Base-by-base conservation (phyloP, 64 coral and sea anemone genomes). In the Stichodactyla helianthus region DNA sequence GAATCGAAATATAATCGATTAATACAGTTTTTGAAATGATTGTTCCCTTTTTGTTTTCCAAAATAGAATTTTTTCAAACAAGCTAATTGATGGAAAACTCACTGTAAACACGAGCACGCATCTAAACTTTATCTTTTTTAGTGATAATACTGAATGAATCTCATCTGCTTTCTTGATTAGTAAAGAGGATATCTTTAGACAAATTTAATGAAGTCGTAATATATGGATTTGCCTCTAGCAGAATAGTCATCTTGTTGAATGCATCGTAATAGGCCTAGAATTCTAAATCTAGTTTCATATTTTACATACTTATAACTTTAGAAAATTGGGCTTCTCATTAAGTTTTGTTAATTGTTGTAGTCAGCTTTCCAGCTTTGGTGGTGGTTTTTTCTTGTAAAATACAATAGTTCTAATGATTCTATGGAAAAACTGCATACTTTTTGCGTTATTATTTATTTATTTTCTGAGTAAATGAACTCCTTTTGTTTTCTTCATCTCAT, bases 121-220 rank as follows among this genome's bases (percentile, higher is more conserved):
- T 74, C 9, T 20, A 71, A 9, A n/a, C 0, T 26, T 71, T 31
- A 74, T 27, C 68, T 31, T 31, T 74, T 74, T 31, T 11, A 10
- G 10, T 74, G 68, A 74, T 74, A 74, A 74, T 7, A 74, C 8
- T 74, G 68, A 74, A 74, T 74, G 25, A 74, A 74, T 74, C 68
- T 74, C 68, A 74, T 28, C 68, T 74, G 25, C 25, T 31, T 74
- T 74, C 68, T 74, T 74, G 68, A 74, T 74, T 27, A 10, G 26
- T 74, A 74, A 74, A 74, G n/a, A 74, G 68, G 68, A 74, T 74
- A 74, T 74, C 25, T 74, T 74, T 27, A 74, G 25, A 74, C 68
- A 74, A 58, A 74, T 74, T 68, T 74, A 74, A 74, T 74, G 68
- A 74, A 74, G 68, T 35, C 68, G 7, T 74, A 74, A 74, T 74